Conservation (phyloP, 2,113 vertebrate genomes). For the Eolophus roseicapilla region DNA sequence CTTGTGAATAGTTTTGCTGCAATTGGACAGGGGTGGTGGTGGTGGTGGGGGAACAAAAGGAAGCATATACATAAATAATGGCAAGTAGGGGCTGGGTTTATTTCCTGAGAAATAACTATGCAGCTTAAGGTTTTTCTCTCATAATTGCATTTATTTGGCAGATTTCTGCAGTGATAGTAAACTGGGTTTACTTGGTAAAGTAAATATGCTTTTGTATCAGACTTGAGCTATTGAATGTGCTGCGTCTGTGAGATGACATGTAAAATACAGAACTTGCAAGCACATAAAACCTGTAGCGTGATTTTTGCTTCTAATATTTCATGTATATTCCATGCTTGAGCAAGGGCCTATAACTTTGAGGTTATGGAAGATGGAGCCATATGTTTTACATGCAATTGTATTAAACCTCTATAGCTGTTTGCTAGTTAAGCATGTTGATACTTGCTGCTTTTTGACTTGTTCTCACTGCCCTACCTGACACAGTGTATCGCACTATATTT, state of each 20-base stretch:
- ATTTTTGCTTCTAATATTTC: neutral
- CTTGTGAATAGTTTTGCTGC: neutral
- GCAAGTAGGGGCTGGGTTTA: neutral
- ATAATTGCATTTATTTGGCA: neutral
- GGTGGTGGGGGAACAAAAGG: neutral
- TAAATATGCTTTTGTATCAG: neutral
- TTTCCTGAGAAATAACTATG: neutral
- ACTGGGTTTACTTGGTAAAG: neutral
- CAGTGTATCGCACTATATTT: neutral
- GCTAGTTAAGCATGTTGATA: slow-evolving; percentile 19
- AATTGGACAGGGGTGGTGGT: neutral
- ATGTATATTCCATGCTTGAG: neutral
- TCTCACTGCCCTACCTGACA: neutral
- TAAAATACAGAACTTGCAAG: neutral
- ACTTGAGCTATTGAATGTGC: neutral
- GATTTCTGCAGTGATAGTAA: neutral
- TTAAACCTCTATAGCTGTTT: neutral
- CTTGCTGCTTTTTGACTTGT: neutral
- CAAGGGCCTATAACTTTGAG: neutral
- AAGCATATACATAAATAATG: neutral
- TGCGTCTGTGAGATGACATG: neutral
- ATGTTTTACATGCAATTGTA: neutral
- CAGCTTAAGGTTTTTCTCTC: neutral
- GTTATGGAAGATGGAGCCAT: neutral
- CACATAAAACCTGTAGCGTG: neutral